phyloP scores from a whole-genome alignment of 1,140 invertebrate species.

The Meloidogyne exigua region DNA sequence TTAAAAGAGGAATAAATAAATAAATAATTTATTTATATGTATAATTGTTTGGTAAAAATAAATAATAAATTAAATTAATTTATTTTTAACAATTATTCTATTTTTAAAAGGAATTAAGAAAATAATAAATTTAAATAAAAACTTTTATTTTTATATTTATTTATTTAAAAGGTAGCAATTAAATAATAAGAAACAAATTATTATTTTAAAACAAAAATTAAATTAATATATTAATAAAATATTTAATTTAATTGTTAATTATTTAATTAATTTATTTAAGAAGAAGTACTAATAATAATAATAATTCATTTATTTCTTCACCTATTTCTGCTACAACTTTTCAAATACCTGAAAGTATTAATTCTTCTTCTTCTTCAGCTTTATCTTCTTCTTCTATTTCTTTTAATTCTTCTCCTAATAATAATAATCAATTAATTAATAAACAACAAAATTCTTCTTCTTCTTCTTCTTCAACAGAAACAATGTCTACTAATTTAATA shows the following conservation, averaged over 20 bases:
- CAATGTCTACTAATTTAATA: background rate
- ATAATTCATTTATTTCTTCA: background rate
- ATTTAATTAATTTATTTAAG: too few relatives aligned
- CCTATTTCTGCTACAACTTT: background rate
- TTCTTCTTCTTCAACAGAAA: constrained; percentile 4
- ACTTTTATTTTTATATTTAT: too few relatives aligned
- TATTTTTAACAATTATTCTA: too few relatives aligned
- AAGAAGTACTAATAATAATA: too few relatives aligned
- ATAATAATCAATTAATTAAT: background rate
- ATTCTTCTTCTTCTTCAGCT: background rate
- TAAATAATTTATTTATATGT: too few relatives aligned
- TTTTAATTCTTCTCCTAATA: background rate
- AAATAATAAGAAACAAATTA: too few relatives aligned
- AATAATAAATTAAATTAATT: too few relatives aligned
- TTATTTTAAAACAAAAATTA: background rate
- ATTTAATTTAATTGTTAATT: background rate
- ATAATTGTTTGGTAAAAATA: too few relatives aligned
- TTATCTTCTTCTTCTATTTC: background rate
- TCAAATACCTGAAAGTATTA: background rate
- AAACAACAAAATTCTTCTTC: background rate
- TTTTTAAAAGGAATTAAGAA: too few relatives aligned
- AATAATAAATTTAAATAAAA: too few relatives aligned
- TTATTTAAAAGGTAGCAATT: too few relatives aligned
- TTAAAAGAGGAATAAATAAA: too few relatives aligned
- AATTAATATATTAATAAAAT: background rate